A percentile compares a stretch with the other conserved stretches of the same genome.
Evolutionary conservation across 2,888 invertebrate genomes (phyloP).

Genomic region (Drosophila putrida): DNA sequence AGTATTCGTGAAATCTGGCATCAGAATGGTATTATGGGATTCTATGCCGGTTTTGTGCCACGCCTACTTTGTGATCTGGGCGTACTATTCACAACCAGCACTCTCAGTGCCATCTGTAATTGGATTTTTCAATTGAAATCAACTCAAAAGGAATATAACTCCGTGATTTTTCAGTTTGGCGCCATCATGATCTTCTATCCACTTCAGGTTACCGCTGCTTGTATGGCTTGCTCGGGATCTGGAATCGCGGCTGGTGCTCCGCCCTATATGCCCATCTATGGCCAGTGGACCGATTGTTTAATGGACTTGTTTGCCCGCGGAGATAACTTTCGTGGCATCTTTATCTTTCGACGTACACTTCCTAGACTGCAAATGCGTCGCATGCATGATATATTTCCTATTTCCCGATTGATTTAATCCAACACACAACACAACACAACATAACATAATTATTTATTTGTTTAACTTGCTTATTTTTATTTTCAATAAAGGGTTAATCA

Average conservation of each 20-base stretch:
- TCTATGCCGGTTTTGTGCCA: constrained; percentile 59
- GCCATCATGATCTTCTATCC: constrained; percentile 50
- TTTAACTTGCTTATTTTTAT: too few species aligned
- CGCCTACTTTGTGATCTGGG: constrained; percentile 50
- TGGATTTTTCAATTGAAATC: constrained; percentile 6
- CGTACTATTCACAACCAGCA: constrained; percentile 44
- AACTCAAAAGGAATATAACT: constrained; percentile 25
- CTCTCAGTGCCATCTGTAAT: constrained; percentile 17
- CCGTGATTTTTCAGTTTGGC: constrained; percentile 47
- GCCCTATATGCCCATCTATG: constrained; percentile 65
- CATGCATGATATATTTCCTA: constrained; percentile 7
- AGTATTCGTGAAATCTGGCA: constrained; percentile 21
- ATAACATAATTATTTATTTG: too few species aligned
- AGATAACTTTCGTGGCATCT: constrained; percentile 54
- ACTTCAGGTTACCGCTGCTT: constrained; percentile 53
- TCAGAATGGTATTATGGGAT: constrained; percentile 33
- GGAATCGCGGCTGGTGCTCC: constrained; percentile 56
- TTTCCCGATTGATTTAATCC: constrained; percentile 6
- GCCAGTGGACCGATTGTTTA: constrained; percentile 59
- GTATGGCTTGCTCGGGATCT: constrained; percentile 63
- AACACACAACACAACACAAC: too few species aligned
- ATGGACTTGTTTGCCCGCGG: constrained; percentile 53
- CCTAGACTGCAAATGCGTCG: constrained; percentile 37
- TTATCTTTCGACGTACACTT: constrained; percentile 53
- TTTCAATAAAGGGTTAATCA: too few species aligned